These are phyloP conservation scores for Riptortus pedestris DNA, from an alignment of 1,140 invertebrate species.

Conservation along the genomic window DNA sequence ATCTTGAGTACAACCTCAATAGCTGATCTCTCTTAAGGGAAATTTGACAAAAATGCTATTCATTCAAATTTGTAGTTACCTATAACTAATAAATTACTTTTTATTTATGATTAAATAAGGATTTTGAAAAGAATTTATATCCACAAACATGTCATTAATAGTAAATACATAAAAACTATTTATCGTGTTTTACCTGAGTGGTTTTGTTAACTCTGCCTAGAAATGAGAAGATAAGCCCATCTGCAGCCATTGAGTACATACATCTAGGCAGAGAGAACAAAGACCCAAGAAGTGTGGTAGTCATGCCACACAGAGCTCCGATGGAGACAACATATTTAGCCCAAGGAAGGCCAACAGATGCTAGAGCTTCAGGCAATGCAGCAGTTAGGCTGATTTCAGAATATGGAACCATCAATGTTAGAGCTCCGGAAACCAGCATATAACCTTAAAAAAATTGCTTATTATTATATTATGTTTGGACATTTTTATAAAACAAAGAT, in stretches of 20 bases:
- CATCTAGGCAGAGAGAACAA: constrained; percentile 73
- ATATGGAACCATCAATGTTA: constrained; percentile 78
- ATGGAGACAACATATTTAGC: constrained; percentile 78
- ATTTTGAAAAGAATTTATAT: no score
- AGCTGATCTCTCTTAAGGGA: no score
- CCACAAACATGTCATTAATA: no score
- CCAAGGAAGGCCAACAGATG: constrained; percentile 59
- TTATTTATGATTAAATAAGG: no score
- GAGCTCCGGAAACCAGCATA: constrained; percentile 60
- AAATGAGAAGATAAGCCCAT: constrained; percentile 74
- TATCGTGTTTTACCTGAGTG: constrained; percentile 59
- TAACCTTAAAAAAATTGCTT: constrained; percentile 44
- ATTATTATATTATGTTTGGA: not conserved
- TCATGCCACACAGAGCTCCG: constrained; percentile 83
- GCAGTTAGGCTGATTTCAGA: constrained; percentile 53
- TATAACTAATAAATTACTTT: no score
- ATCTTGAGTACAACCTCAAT: no score
- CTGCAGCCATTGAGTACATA: constrained; percentile 79
- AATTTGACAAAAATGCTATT: no score
- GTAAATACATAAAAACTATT: no score
- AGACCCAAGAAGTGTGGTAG: constrained; percentile 72
- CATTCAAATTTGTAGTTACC: no score
- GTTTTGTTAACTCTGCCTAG: constrained; percentile 61
- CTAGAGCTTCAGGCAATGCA: constrained; percentile 75
- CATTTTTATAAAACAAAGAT: no score